A percentile compares a stretch with the other conserved stretches of the same genome.
Conservation (phyloP, 1,140 invertebrate genomes). For the Drosophila parvula region DNA sequence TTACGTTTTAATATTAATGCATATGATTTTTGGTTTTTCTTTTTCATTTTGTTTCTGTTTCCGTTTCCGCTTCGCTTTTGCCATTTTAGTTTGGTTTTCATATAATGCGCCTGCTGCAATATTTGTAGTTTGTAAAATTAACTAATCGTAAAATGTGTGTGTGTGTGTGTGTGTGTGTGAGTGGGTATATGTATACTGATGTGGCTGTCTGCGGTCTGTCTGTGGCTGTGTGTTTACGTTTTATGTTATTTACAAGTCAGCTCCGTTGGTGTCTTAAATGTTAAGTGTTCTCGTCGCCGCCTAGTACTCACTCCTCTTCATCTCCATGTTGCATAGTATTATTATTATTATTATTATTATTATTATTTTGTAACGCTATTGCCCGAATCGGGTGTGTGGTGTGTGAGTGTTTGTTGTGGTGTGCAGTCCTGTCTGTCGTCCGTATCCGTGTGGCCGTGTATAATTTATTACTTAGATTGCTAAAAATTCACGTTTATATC, state of each 20-base stretch:
- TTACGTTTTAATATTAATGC: constrained; percentile 64
- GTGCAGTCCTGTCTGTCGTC: constrained; percentile 23
- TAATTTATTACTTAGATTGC: constrained; percentile 71
- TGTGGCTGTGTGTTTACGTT: constrained; percentile 16
- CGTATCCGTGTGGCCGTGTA: constrained; percentile 35
- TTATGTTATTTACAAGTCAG: constrained; percentile 72
- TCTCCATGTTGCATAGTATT: constrained; percentile 63
- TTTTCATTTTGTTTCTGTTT: constrained; percentile 46
- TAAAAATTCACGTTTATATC: constrained; percentile 83
- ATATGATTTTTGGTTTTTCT: constrained; percentile 68
- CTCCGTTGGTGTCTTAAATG: constrained; percentile 38
- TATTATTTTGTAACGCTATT: neutral
- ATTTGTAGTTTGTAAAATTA: constrained; percentile 67
- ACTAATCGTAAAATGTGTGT: constrained; percentile 76
- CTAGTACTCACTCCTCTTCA: constrained; percentile 52
- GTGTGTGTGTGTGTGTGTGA: constrained; percentile 38
- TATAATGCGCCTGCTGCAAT: constrained; percentile 68
- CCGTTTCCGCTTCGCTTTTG: constrained; percentile 27
- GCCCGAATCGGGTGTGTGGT: constrained; percentile 9
- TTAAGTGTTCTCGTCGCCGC: constrained; percentile 51
- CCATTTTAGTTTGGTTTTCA: constrained; percentile 63
- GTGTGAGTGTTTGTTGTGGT: constrained; percentile 13
- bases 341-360: constrained; percentile 49
- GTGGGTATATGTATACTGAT: constrained; percentile 44
- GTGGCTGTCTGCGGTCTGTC: constrained; percentile 34